phyloP scores from a whole-genome alignment of 2,113 vertebrate species.

The Sebastes schlegelii region DNA sequence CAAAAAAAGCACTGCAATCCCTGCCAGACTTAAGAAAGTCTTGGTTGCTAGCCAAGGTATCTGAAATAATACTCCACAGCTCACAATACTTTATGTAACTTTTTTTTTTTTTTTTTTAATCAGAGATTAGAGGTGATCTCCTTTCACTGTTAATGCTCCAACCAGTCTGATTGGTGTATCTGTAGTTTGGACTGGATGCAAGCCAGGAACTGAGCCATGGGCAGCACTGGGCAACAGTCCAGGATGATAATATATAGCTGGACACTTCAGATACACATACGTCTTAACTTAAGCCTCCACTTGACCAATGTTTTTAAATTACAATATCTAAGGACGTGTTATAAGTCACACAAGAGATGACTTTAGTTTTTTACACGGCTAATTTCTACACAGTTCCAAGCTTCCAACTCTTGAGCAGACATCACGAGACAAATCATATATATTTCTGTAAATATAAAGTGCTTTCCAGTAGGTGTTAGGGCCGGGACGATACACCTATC shows the following conservation, averaged over 20 bases:
- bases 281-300: slow-evolving; percentile 41
- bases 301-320: slow-evolving; percentile 43
- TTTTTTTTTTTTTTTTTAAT: slow-evolving; percentile 58
- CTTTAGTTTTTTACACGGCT: not conserved
- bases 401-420: not conserved
- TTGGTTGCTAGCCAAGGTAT: slow-evolving; percentile 72
- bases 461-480: not conserved
- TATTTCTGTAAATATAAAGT: not conserved
- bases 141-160: slow-evolving; percentile 69
- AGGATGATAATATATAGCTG: slow-evolving; percentile 63
- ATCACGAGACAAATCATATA: not conserved
- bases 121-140: slow-evolving; percentile 74
- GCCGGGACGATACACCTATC: too few species aligned
- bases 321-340: slow-evolving; percentile 22
- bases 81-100: slow-evolving; percentile 70
- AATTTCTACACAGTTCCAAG: not conserved
- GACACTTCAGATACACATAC: slow-evolving; percentile 54
- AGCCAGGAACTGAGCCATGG: slow-evolving; percentile 62
- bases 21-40: slow-evolving; percentile 68
- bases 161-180: slow-evolving; percentile 63
- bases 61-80: slow-evolving; percentile 74
- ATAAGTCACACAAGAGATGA: slow-evolving; percentile 12
- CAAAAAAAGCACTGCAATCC: slow-evolving; percentile 53
- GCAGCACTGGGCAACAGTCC: slow-evolving; percentile 56
- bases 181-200: slow-evolving; percentile 63